phyloP scores from a whole-genome alignment of 2,888 invertebrate genomes.

The Drosophila paucipuncta region DNA sequence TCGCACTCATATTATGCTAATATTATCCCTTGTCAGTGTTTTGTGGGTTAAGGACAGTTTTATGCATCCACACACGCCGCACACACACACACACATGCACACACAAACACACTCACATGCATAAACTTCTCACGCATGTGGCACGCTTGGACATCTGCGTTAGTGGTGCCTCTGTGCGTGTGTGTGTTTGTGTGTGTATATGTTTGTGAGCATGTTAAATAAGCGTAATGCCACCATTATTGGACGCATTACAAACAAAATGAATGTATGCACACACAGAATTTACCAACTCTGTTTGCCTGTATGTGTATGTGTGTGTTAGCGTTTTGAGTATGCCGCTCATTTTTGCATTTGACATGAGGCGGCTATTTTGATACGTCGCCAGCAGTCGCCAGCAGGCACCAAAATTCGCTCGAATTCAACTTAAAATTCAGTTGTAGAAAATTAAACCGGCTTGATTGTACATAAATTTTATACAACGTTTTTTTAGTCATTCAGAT shows the following conservation, averaged over 20 bases:
- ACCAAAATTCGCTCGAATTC: constrained; percentile 2
- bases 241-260: constrained; percentile 79
- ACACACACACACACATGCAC: constrained; percentile 10
- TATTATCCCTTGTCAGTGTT: constrained; percentile 70
- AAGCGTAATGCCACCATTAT: constrained; percentile 82
- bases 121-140: constrained; percentile 47
- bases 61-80: constrained; percentile 58
- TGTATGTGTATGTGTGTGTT: neutral
- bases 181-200: constrained; percentile 35
- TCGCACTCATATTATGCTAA: constrained; percentile 76
- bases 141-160: constrained; percentile 50
- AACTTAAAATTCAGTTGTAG: constrained; percentile 21
- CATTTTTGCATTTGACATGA: constrained; percentile 52
- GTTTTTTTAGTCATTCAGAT: neutral
- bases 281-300: constrained; percentile 21
- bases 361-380: constrained; percentile 31
- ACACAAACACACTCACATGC: constrained; percentile 13
- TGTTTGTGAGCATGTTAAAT: constrained; percentile 75
- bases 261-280: constrained; percentile 58
- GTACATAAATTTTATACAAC: constrained; percentile 5
- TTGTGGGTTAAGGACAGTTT: constrained; percentile 81
- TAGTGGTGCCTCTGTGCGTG: constrained; percentile 26
- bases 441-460: neutral
- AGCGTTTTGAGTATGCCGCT: constrained; percentile 27
- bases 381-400: constrained; percentile 21